These are phyloP conservation scores for Lates calcarifer DNA, from an alignment of 2,113 vertebrate species.

Conservation along the genomic window DNA sequence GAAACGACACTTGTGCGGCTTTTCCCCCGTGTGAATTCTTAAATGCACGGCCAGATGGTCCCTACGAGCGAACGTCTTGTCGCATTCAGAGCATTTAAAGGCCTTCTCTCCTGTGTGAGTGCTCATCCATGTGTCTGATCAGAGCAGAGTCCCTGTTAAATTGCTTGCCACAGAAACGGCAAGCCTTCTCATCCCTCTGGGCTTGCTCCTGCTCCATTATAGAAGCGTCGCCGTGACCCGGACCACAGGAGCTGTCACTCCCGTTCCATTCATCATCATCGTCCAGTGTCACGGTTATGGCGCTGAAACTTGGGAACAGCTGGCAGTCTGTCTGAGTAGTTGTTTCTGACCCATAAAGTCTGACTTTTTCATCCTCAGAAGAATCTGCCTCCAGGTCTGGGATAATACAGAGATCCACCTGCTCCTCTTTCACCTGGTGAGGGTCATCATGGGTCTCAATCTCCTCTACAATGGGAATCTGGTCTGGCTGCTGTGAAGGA, in stretches of 20 bases:
- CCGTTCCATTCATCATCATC: not conserved
- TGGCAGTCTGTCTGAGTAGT: not conserved
- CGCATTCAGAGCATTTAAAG: conserved; percentile 28
- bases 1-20: not conserved
- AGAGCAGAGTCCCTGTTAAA: conserved; percentile 27
- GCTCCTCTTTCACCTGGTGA: not conserved
- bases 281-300: not conserved
- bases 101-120: conserved; percentile 19
- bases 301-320: not conserved
- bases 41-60: conserved; percentile 18
- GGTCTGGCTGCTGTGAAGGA: not conserved
- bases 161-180: conserved; percentile 4
- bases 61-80: conserved; percentile 10
- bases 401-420: not conserved
- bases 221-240: too few species aligned
- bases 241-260: not conserved
- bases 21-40: conserved; percentile 7
- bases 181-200: not conserved
- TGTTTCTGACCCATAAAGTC: not conserved
- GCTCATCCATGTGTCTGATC: conserved; percentile 13
- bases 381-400: not conserved
- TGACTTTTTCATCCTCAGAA: not conserved
- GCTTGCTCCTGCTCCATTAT: not conserved
- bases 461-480: not conserved
- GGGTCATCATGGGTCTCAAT: not conserved